phyloP scores from a whole-genome alignment of 2,797 vertebrate species.

The Bucorvus abyssinicus region DNA sequence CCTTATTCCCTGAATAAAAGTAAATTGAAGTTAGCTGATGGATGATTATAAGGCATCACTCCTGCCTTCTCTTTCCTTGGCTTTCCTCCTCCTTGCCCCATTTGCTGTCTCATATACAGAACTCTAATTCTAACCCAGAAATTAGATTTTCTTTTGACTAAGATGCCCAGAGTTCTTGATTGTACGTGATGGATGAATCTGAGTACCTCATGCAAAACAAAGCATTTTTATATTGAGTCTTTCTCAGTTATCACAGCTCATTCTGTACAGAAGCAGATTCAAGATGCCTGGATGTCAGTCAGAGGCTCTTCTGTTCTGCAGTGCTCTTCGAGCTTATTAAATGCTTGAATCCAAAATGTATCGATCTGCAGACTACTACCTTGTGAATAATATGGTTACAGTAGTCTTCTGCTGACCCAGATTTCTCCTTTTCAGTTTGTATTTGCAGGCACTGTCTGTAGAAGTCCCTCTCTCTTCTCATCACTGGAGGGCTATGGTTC shows the following conservation, averaged over 20 bases:
- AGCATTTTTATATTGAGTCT: background rate
- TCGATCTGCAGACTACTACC: background rate
- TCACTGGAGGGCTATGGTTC: background rate
- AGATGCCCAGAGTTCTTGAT: background rate
- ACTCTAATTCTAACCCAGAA: background rate
- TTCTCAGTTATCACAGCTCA: background rate
- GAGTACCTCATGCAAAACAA: background rate
- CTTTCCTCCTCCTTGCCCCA: background rate
- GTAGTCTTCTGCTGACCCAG: background rate
- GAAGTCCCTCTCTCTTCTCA: background rate
- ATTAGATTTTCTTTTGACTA: background rate
- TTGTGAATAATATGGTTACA: background rate
- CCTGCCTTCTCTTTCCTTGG: background rate
- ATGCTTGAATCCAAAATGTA: background rate
- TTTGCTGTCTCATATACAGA: background rate
- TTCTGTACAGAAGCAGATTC: background rate
- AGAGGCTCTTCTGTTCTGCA: background rate
- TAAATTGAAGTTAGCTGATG: background rate
- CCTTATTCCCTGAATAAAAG: background rate
- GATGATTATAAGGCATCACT: background rate
- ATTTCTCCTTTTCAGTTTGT: background rate
- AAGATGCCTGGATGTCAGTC: background rate
- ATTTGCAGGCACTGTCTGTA: background rate
- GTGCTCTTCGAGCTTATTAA: background rate
- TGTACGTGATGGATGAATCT: background rate